These are phyloP conservation scores for Unio delphinus DNA, from an alignment of 2,888 invertebrate species.

Conservation along the genomic window DNA sequence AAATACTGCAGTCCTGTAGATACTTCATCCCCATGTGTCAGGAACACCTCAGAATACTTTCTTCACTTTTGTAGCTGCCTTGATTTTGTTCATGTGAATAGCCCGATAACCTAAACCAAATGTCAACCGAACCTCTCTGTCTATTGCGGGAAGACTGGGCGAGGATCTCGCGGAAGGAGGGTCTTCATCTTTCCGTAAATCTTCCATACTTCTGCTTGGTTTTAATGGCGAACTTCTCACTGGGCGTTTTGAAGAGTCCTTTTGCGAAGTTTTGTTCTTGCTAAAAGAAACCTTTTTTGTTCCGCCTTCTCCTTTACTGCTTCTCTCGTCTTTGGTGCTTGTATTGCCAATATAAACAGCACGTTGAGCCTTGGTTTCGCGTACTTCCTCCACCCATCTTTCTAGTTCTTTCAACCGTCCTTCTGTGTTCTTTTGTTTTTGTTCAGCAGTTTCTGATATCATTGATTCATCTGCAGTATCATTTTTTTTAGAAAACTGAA, in stretches of 20 bases:
- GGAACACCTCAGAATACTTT: no score
- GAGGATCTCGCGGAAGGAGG: constrained; percentile 21
- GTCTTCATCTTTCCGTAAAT: constrained; percentile 21
- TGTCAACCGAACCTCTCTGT: constrained; percentile 27
- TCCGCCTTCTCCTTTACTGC: background rate
- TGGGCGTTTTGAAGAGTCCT: constrained; percentile 1
- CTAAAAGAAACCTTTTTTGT: constrained; percentile 2
- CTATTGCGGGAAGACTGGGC: constrained; percentile 31
- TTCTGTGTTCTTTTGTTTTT: constrained; percentile 40
- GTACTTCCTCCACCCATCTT: constrained; percentile 44
- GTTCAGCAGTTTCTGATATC: constrained; percentile 25
- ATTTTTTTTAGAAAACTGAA: background rate
- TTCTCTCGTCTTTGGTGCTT: background rate
- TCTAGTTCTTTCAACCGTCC: constrained; percentile 47
- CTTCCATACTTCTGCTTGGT: constrained; percentile 38
- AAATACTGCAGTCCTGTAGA: no score
- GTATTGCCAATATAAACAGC: constrained; percentile 7
- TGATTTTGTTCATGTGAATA: constrained; percentile 38
- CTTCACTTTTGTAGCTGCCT: constrained; percentile 22
- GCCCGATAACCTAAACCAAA: constrained; percentile 31
- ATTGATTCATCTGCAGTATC: constrained; percentile 5
- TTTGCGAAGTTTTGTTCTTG: constrained; percentile 17
- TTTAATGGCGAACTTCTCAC: constrained; percentile 12
- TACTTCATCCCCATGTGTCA: no score
- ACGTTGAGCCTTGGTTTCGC: constrained; percentile 25